Conservation (phyloP, 1,140 invertebrate species). For the Brachionus sp. region DNA sequence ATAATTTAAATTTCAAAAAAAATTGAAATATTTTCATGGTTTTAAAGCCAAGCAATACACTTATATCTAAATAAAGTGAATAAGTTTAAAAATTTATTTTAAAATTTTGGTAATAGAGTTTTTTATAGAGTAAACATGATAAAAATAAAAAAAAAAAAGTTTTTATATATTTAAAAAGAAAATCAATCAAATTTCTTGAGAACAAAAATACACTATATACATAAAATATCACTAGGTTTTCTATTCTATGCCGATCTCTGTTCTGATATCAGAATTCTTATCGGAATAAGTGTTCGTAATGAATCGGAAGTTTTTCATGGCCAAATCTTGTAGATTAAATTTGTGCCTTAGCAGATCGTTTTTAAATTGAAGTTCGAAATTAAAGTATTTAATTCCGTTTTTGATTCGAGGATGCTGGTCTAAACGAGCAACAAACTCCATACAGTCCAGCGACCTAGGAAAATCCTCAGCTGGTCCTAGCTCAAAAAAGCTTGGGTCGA, state of each 20-base stretch:
- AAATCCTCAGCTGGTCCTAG: slow-evolving; percentile 78
- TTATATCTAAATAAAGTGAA: neutral
- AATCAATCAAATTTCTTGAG: neutral
- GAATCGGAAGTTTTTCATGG: neutral
- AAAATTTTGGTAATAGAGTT: neutral
- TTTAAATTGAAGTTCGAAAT: neutral
- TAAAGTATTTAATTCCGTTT: neutral
- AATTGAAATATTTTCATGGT: neutral
- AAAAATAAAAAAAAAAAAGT: neutral
- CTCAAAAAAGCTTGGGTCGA: neutral
- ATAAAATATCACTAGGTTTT: neutral
- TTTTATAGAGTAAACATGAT: neutral
- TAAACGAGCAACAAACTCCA: slow-evolving; percentile 69
- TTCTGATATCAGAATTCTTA: neutral
- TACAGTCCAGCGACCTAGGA: slow-evolving; percentile 72
- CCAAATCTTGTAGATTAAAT: slow-evolving; percentile 32
- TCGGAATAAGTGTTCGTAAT: neutral
- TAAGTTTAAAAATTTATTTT: neutral
- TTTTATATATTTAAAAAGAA: neutral
- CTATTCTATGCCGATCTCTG: neutral
- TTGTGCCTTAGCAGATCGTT: slow-evolving; percentile 31
- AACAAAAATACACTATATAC: neutral
- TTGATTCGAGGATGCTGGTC: neutral
- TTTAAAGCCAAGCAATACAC: neutral
- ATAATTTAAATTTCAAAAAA: neutral